Base-by-base conservation (phyloP, 2,113 vertebrate genomes). In the Hyla sarda region DNA sequence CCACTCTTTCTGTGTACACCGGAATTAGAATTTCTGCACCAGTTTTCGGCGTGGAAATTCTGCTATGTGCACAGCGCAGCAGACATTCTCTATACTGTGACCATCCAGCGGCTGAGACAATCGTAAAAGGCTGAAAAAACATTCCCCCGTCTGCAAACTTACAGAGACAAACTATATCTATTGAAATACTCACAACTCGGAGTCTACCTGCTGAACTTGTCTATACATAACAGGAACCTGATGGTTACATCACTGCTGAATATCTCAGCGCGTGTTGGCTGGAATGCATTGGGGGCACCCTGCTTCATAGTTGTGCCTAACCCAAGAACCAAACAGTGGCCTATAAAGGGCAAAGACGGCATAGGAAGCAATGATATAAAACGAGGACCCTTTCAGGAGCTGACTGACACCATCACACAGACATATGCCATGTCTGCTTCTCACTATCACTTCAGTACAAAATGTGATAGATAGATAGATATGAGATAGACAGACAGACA, bases 71-170 rank as follows among this genome's bases (percentile, higher is more conserved):
- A n/a, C n/a, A n/a, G n/a, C n/a, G n/a, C n/a, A n/a, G n/a, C n/a
- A n/a, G n/a, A n/a, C n/a, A n/a, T n/a, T n/a, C 65, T 69, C 65
- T 37, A 69, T 21, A n/a, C 65, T 19, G 65, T 37, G 65, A 69
- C 65, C 65, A 32, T 34, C 65, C 65, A 7, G 65, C 65, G 17
- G 65, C 65, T 16, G 17, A 37, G 65, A 6, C 65, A 69, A 69
- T 69, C 65, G 65, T 69, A 69, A 37, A 69, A 69, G 34, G 65
- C 65, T 69, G n/a, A n/a, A n/a, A n/a, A n/a, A n/a, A n/a, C 65
- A 12, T 69, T 9, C 30, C 37, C 16, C 37, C 65, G 5, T 69
- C 37, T 37, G n/a, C n/a, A n/a, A n/a, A 69, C 30, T 34, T 30
- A 37, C 65, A 21, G 32, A 17, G 32, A 69, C 65, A 34, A 37